Conservation (phyloP, 2,113 vertebrate species). For the Sinocyclocheilus grahami region DNA sequence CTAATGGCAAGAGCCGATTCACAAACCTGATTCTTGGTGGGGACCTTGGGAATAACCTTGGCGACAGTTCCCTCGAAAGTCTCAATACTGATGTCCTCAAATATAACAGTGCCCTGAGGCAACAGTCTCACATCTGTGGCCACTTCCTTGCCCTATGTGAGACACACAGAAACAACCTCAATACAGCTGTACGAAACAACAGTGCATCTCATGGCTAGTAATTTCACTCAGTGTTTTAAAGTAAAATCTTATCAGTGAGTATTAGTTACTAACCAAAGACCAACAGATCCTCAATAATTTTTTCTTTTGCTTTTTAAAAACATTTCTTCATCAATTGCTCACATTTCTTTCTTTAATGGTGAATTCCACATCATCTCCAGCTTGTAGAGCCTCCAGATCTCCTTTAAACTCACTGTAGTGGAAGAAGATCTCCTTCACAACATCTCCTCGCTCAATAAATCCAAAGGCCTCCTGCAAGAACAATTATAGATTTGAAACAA, state of each 20-base stretch:
- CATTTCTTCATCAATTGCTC: conserved; percentile 39
- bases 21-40: conserved; percentile 94
- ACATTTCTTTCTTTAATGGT: conserved; percentile 99
- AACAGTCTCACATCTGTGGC: conserved; percentile 96
- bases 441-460: conserved; percentile 97
- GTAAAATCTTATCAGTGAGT: not conserved
- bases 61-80: conserved; percentile 96
- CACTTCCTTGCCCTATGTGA: conserved; percentile 92
- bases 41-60: conserved; percentile 98
- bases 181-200: not conserved
- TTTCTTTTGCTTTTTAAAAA: not conserved
- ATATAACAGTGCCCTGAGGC: conserved; percentile 97
- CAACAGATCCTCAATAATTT: not conserved
- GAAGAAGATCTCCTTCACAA: conserved; percentile 99
- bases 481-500: not conserved
- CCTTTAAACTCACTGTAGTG: conserved; percentile 99
- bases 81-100: conserved; percentile 99
- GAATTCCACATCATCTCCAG: conserved; percentile 98
- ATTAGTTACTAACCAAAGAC: not conserved
- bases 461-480: conserved; percentile 93
- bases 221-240: not conserved
- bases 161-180: not conserved
- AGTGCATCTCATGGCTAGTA: too few relatives aligned
- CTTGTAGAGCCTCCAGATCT: conserved; percentile 95
- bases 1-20: not conserved